Percentiles rank a stretch among this genome's conserved stretches.
phyloP scores from a whole-genome alignment of 1,140 invertebrate species.

The Lepidostoma basale region DNA sequence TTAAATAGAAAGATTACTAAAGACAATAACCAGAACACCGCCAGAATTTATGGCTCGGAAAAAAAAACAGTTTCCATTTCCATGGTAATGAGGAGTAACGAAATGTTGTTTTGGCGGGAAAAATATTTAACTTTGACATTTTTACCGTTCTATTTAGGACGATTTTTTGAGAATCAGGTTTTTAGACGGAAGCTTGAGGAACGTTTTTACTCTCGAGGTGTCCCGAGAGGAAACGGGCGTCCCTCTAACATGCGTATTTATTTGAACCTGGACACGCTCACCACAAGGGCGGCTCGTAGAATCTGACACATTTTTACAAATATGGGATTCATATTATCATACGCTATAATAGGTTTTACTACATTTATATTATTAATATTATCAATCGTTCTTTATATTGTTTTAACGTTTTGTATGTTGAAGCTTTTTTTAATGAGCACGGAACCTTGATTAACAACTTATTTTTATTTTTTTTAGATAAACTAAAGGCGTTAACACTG shows the following conservation, averaged over 20 bases:
- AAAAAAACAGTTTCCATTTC: slow-evolving; percentile 1
- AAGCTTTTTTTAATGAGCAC: no score
- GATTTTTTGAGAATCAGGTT: neutral
- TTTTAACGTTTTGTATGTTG: no score
- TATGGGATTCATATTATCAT: no score
- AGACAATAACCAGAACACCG: neutral
- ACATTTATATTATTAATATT: no score
- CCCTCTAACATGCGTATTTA: neutral
- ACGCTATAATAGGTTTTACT: no score
- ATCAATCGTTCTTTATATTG: no score
- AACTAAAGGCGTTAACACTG: no score
- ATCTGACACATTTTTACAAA: no score
- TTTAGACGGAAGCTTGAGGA: neutral
- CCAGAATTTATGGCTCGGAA: neutral
- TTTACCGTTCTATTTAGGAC: neutral
- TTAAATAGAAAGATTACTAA: slow-evolving; percentile 11
- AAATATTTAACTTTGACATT: slow-evolving; percentile 11
- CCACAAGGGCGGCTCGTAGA: no score
- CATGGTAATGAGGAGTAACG: slow-evolving; percentile 6
- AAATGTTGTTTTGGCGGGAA: neutral
- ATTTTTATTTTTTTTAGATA: no score
- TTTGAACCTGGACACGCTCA: neutral
- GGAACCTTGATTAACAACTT: no score
- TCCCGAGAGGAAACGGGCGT: neutral
- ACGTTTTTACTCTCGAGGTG: neutral